Percentiles rank a stretch among this genome's conserved stretches.
Evolutionary conservation across 2,888 invertebrate genomes (phyloP).

Genomic region (Harpagoxenus sublaevis): DNA sequence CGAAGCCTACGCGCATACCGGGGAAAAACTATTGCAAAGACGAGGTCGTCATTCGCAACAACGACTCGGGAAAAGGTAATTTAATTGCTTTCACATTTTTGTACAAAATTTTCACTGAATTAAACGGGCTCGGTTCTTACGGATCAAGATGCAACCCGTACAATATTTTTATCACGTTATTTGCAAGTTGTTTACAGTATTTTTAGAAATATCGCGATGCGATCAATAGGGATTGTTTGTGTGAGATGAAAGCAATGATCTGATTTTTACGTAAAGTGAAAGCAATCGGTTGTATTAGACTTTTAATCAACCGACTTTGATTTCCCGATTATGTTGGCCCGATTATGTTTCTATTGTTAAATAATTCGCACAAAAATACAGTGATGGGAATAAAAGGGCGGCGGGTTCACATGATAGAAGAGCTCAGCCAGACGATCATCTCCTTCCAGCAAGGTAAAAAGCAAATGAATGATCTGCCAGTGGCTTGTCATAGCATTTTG

Average conservation of each 20-base stretch:
- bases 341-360: slow-evolving; percentile 61
- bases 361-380: slow-evolving; percentile 86
- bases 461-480: slow-evolving; percentile 76
- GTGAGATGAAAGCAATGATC: neutral
- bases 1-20: slow-evolving; percentile 95
- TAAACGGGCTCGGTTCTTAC: neutral
- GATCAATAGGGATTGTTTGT: slow-evolving; percentile 4
- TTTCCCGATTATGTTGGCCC: slow-evolving; percentile 4
- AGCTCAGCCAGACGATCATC: slow-evolving; percentile 99
- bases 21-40: slow-evolving; percentile 98
- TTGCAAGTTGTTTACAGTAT: slow-evolving; percentile 12
- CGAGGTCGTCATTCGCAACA: slow-evolving; percentile 97
- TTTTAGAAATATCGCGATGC: neutral
- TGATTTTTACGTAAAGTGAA: slow-evolving; percentile 17
- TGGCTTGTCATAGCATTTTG: slow-evolving; percentile 75
- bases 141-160: neutral
- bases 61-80: slow-evolving; percentile 98
- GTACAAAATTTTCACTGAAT: neutral
- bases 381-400: slow-evolving; percentile 99
- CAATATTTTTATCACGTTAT: neutral
- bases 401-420: slow-evolving; percentile 99
- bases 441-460: slow-evolving; percentile 99
- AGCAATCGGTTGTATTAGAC: neutral
- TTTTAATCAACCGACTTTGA: neutral
- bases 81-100: slow-evolving; percentile 3